Evolutionary conservation across 35 echinoderm and acorn worm genomes (phyloP).

Genomic region (Lytechinus pictus): DNA sequence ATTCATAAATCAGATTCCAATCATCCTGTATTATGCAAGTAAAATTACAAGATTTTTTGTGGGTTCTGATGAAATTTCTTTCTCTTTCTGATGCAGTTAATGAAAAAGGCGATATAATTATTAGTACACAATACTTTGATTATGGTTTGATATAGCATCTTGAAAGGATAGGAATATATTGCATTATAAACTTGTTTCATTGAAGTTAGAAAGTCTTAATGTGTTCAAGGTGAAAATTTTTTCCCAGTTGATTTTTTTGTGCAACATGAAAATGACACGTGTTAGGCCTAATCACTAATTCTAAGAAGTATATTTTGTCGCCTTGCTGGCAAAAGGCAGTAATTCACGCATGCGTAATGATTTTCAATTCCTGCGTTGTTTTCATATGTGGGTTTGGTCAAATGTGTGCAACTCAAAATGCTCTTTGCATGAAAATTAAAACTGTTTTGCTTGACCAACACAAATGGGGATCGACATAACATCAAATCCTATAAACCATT

Average conservation of each 20-base stretch:
- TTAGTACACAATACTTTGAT: neutral
- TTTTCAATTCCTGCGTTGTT: too few relatives aligned
- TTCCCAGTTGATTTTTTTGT: too few relatives aligned
- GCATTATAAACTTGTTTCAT: neutral
- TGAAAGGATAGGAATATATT: neutral
- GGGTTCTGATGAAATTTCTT: neutral
- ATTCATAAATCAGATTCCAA: neutral
- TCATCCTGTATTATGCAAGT: neutral
- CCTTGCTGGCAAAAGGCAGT: too few relatives aligned
- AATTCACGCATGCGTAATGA: too few relatives aligned
- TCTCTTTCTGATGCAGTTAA: neutral
- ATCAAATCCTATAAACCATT: too few relatives aligned
- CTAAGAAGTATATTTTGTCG: neutral
- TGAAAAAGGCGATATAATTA: neutral
- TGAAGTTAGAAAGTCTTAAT: too few relatives aligned
- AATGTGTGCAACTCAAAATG: too few relatives aligned
- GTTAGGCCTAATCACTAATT: neutral
- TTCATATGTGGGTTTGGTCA: too few relatives aligned
- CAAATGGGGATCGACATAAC: too few relatives aligned
- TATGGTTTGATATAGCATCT: neutral
- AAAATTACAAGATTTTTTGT: neutral
- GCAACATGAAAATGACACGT: neutral
- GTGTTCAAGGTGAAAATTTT: too few relatives aligned
- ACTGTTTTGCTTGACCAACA: too few relatives aligned
- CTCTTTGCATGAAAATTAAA: too few relatives aligned